These are phyloP conservation scores for Delichon dasypus DNA, from an alignment of 2,797 vertebrate species.

Conservation along the genomic window DNA sequence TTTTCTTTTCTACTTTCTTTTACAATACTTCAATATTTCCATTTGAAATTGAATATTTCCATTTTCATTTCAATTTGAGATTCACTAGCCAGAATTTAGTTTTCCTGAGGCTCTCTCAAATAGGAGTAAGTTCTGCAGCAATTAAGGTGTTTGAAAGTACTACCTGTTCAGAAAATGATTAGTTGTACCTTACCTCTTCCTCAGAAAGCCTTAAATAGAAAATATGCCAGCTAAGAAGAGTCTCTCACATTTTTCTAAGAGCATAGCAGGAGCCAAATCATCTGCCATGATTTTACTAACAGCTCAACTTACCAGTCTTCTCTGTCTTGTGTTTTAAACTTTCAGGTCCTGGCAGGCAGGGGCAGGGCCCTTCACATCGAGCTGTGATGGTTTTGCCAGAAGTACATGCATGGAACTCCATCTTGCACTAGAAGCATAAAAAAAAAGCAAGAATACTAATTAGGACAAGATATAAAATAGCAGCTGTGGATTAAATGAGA, in stretches of 20 bases:
- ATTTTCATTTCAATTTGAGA: not conserved
- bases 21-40: not conserved
- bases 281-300: not conserved
- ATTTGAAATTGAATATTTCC: not conserved
- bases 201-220: not conserved
- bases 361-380: constrained; percentile 91
- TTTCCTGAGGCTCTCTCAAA: not conserved
- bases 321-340: constrained; percentile 77
- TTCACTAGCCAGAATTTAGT: not conserved
- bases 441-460: not conserved
- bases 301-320: constrained; percentile 82
- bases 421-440: constrained; percentile 84
- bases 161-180: not conserved
- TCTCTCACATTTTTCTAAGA: not conserved
- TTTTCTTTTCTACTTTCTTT: not conserved
- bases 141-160: not conserved
- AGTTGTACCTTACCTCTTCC: not conserved
- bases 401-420: constrained; percentile 91
- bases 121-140: not conserved
- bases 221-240: not conserved
- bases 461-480: not conserved
- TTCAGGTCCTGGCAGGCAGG: constrained; percentile 86
- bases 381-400: constrained; percentile 84
- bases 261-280: not conserved
- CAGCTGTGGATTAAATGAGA: not conserved